Conservation (phyloP, 2,888 invertebrate genomes). For the Argynnis bischoffii region DNA sequence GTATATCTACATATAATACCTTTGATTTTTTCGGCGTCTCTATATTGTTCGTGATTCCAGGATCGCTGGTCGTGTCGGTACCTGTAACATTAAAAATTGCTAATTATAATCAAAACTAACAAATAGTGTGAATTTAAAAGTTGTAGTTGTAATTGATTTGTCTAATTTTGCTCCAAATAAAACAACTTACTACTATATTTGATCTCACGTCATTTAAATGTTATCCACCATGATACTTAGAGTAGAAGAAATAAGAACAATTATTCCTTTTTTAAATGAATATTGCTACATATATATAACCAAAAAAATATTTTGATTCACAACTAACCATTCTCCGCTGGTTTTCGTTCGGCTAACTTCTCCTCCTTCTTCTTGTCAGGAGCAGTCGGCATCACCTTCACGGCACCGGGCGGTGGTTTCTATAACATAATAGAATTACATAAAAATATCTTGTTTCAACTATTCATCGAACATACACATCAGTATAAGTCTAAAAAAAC, state of each 20-base stretch:
- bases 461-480: too few species aligned
- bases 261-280: too few species aligned
- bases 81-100: slow-evolving; percentile 53
- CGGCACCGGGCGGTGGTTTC: slow-evolving; percentile 91
- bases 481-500: too few species aligned
- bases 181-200: too few species aligned
- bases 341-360: slow-evolving; percentile 61
- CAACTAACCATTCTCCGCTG: slow-evolving; percentile 71
- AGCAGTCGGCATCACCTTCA: slow-evolving; percentile 90
- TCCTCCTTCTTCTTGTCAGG: slow-evolving; percentile 82
- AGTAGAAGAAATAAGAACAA: too few species aligned
- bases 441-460: not conserved
- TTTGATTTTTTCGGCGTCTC: slow-evolving; percentile 77
- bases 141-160: too few species aligned
- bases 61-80: slow-evolving; percentile 76
- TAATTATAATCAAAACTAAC: not conserved
- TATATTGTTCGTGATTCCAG: slow-evolving; percentile 73
- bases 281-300: not conserved
- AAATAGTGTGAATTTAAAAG: not conserved
- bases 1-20: slow-evolving; percentile 48
- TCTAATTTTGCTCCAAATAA: too few species aligned
- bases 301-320: not conserved
- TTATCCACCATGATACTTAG: too few species aligned
- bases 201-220: too few species aligned
- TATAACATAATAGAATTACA: slow-evolving; percentile 62